Percentiles rank a stretch among this genome's conserved stretches.
These are phyloP conservation scores for Indri indri DNA, from an alignment of 2,113 vertebrate genomes.

Conservation along the genomic window DNA sequence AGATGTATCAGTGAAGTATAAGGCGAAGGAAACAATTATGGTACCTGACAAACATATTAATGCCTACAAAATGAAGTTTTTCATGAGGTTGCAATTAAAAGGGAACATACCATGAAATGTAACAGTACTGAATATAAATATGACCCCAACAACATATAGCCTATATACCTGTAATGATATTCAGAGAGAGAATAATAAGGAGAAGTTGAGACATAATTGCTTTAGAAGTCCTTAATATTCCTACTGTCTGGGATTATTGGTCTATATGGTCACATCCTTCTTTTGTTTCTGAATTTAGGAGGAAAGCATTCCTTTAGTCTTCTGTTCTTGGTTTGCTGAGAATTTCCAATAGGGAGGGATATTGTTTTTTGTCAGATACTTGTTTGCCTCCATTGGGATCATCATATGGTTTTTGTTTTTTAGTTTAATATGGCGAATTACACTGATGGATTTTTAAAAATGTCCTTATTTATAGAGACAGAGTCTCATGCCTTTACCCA, in stretches of 20 bases:
- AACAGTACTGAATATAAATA: not conserved
- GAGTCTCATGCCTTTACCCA: no score
- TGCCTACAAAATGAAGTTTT: not conserved
- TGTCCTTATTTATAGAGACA: no score
- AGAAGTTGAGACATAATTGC: not conserved
- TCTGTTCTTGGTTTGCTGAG: not conserved
- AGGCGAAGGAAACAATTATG: not conserved
- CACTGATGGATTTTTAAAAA: no score
- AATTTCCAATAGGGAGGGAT: not conserved
- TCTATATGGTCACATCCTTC: not conserved
- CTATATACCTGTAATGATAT: not conserved
- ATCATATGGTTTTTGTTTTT: not conserved
- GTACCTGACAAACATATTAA: not conserved
- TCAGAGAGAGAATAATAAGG: not conserved
- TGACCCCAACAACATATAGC: not conserved
- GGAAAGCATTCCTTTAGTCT: not conserved
- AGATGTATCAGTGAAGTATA: not conserved
- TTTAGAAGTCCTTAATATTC: not conserved
- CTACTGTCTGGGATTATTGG: not conserved
- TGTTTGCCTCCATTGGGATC: not conserved
- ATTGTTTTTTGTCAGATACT: not conserved
- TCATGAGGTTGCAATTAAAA: not conserved
- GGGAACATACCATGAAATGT: not conserved
- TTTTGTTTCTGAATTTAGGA: not conserved
- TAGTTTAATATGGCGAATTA: not conserved